Percentiles rank a stretch among this genome's conserved stretches.
phyloP scores from a whole-genome alignment of 2,888 invertebrate species.

The Hypomecis atomaria region DNA sequence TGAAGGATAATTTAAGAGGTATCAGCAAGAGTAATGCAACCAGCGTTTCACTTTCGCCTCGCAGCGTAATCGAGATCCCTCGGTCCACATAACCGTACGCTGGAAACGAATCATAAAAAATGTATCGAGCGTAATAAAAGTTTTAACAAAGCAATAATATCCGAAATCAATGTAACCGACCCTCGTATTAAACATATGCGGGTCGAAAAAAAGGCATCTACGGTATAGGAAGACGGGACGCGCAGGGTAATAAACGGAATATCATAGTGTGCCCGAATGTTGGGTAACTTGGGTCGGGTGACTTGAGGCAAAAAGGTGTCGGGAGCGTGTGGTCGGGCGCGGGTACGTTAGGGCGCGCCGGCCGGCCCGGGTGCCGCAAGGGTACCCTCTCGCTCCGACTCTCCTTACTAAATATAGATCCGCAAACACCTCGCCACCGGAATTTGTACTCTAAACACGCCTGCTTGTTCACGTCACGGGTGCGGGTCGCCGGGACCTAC shows the following conservation, averaged over 20 bases:
- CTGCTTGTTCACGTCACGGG: slow-evolving; percentile 43
- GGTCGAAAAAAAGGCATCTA: slow-evolving; percentile 65
- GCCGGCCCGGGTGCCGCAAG: slow-evolving; percentile 42
- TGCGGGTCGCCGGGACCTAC: slow-evolving; percentile 42
- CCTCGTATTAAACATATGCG: slow-evolving; percentile 69
- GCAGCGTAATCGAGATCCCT: slow-evolving; percentile 12
- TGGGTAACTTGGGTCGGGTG: slow-evolving; percentile 41
- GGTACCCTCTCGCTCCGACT: slow-evolving; percentile 51
- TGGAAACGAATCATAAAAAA: slow-evolving; percentile 15
- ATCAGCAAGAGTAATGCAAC: slow-evolving; percentile 28
- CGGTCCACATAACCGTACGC: slow-evolving; percentile 18
- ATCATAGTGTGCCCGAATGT: slow-evolving; percentile 63
- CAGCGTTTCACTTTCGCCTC: slow-evolving; percentile 34
- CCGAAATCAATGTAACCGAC: slow-evolving; percentile 59
- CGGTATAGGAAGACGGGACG: slow-evolving; percentile 51
- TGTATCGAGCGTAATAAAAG: slow-evolving; percentile 44
- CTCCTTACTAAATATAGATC: slow-evolving; percentile 72
- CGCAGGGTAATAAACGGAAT: slow-evolving; percentile 65
- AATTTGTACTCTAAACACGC: slow-evolving; percentile 71
- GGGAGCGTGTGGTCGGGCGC: slow-evolving; percentile 38
- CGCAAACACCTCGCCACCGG: slow-evolving; percentile 56
- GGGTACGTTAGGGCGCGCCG: slow-evolving; percentile 51
- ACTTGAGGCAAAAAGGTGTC: slow-evolving; percentile 55
- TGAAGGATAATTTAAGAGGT: slow-evolving; percentile 37
- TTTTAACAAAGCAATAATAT: slow-evolving; percentile 56